These are phyloP conservation scores for Boloria selene DNA, from an alignment of 2,888 invertebrate species.

Conservation along the genomic window DNA sequence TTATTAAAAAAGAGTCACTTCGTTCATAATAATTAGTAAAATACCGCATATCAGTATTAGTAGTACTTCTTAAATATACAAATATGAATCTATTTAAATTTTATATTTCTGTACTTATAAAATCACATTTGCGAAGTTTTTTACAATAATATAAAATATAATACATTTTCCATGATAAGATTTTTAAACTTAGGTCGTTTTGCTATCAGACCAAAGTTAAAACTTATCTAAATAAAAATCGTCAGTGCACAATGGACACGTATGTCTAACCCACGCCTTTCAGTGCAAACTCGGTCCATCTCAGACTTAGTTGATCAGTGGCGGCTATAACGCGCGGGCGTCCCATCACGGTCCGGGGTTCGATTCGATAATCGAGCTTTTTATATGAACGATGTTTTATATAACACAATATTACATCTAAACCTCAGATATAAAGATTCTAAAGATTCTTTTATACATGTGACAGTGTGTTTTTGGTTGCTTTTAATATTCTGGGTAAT, in stretches of 20 bases:
- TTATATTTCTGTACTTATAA: too few species aligned
- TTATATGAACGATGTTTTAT: neutral
- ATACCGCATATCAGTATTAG: too few species aligned
- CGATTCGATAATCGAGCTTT: neutral
- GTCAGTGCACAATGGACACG: constrained; percentile 38
- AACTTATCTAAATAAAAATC: constrained; percentile 4
- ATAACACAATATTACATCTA: neutral
- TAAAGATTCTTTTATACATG: neutral
- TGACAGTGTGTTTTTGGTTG: constrained; percentile 19
- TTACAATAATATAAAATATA: too few species aligned
- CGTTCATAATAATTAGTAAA: too few species aligned
- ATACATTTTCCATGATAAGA: too few species aligned
- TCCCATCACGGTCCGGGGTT: constrained; percentile 35
- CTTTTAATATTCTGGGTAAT: constrained; percentile 16
- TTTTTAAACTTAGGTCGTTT: too few species aligned
- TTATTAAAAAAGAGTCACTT: too few species aligned
- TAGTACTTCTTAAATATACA: too few species aligned
- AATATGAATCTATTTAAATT: too few species aligned
- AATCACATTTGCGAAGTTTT: too few species aligned
- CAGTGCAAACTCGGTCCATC: constrained; percentile 59
- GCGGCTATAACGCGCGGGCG: constrained; percentile 63
- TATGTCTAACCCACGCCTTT: constrained; percentile 64
- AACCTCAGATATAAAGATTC: neutral
- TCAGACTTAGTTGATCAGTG: constrained; percentile 60
- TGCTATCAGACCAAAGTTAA: too few species aligned